A percentile compares a stretch with the other conserved stretches of the same genome.
These are phyloP conservation scores for Acanthopleura granulata DNA, from an alignment of 2,888 invertebrate species.

Conservation along the genomic window DNA sequence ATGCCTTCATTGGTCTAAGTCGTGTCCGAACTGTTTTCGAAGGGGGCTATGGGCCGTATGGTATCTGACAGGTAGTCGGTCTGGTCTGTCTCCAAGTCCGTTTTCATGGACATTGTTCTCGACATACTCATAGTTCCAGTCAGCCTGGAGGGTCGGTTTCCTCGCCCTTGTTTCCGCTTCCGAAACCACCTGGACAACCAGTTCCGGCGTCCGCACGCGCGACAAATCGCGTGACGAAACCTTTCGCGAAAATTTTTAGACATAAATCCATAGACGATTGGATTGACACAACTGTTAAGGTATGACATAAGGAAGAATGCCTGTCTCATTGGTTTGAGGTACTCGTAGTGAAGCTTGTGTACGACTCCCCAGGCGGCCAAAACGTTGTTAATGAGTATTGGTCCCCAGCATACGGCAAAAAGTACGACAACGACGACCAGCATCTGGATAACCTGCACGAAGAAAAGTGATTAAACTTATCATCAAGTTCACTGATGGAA, in stretches of 20 bases:
- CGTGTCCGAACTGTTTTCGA: not conserved
- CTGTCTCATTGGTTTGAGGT: conserved; percentile 75
- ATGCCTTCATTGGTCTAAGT: not conserved
- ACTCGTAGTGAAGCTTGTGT: conserved; percentile 71
- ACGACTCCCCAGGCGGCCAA: conserved; percentile 76
- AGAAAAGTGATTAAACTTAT: not conserved
- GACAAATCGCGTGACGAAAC: conserved; percentile 55
- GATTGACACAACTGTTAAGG: conserved; percentile 82
- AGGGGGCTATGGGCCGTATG: not conserved
- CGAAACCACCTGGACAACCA: not conserved
- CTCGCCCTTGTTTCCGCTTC: not conserved
- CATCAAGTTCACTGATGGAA: too few species aligned
- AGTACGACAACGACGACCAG: conserved; percentile 79
- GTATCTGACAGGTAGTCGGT: not conserved
- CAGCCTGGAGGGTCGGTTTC: not conserved
- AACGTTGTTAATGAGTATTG: conserved; percentile 77
- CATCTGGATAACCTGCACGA: conserved; percentile 79
- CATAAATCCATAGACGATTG: conserved; percentile 82
- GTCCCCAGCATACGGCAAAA: conserved; percentile 81
- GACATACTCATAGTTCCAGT: not conserved
- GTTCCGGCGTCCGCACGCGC: not conserved
- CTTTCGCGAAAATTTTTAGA: conserved; percentile 77
- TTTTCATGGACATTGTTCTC: not conserved
- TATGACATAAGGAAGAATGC: conserved; percentile 79
- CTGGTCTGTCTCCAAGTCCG: conserved; percentile 9